Evolutionary conservation across 2,888 invertebrate species (phyloP).

Genomic region (Xanthia icteritia): DNA sequence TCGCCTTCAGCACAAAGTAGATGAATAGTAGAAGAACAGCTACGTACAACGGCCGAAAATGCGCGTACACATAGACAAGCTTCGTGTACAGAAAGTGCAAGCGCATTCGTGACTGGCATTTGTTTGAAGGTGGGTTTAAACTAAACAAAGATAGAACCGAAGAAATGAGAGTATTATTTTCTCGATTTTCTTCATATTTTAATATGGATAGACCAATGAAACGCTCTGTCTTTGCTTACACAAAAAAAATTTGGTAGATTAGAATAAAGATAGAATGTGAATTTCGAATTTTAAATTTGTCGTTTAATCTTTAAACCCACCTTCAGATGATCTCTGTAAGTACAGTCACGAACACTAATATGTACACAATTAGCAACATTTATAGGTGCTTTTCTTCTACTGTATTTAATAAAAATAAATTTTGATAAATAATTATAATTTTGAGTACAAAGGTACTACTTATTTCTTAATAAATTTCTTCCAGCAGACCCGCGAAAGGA

Average conservation of each 20-base stretch:
- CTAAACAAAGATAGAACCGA: too few species aligned
- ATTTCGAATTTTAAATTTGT: too few species aligned
- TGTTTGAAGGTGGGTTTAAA: neutral
- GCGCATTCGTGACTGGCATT: neutral
- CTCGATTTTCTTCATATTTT: too few species aligned
- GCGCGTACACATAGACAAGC: neutral
- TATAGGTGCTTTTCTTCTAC: neutral
- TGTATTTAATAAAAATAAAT: too few species aligned
- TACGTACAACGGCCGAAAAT: neutral
- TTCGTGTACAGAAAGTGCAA: too few species aligned
- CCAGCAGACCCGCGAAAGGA: too few species aligned
- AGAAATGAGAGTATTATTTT: too few species aligned
- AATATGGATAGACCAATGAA: too few species aligned
- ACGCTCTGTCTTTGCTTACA: too few species aligned
- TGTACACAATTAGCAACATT: neutral
- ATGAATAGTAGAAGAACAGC: neutral
- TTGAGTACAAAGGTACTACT: too few species aligned
- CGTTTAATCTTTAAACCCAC: neutral
- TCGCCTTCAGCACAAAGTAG: constrained; percentile 46
- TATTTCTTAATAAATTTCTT: too few species aligned
- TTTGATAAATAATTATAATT: too few species aligned
- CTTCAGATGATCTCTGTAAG: neutral
- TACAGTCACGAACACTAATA: neutral
- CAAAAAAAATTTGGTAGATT: neutral
- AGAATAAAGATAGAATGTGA: neutral